Evolutionary conservation across 2,797 vertebrate genomes (phyloP), one percentile per base, ranked within the genome.

Genomic region (Paratrypauchen microcephalus): DNA sequence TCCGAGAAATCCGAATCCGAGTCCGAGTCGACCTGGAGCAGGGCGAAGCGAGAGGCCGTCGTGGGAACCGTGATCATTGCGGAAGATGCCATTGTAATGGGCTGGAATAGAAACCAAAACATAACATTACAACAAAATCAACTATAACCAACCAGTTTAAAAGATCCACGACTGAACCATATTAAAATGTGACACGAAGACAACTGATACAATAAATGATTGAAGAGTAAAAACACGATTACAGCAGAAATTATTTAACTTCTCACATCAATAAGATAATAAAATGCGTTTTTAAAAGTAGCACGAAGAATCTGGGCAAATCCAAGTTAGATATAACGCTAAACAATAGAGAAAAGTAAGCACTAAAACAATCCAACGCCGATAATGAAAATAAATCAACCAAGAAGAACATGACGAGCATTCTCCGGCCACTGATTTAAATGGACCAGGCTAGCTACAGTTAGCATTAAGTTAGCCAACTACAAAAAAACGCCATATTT

Each of bases 21-120:
- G 66, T 95, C 95, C 0, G 95, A 96, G 88, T 98, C 95, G 6
- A 97, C 93, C 92, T 96, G 95, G n/a, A 99, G 94, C 60, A 98
- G 90, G 69, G 97, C 96, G 79, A 98, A 98, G 54, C 95, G 95
- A 69, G 96, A 98, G 36, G 96, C 95, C 19, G 96, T 98, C 48
- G 96, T 96, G 65, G 94, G 95, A 72, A 98, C 95, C 52, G 92
- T 95, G 76, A 95, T 95, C 83, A 96, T 87, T 28, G 94, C 82
- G 68, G 91, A 87, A 23, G 96, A 97, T 70, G 95, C 91, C 96
- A 98, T 98, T 65, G 16, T 55, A 55, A 68, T 55, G 52, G 65
- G 65, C 41, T 52, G 41, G 24, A 32, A 13, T 1, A 32, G 9
- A 65, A 50, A 30, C 2, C 16, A 24, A 52, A 52, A 52, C 50